Evolutionary conservation across 1,140 invertebrate species (phyloP).

Genomic region (Gonioctena quinquepunctata): DNA sequence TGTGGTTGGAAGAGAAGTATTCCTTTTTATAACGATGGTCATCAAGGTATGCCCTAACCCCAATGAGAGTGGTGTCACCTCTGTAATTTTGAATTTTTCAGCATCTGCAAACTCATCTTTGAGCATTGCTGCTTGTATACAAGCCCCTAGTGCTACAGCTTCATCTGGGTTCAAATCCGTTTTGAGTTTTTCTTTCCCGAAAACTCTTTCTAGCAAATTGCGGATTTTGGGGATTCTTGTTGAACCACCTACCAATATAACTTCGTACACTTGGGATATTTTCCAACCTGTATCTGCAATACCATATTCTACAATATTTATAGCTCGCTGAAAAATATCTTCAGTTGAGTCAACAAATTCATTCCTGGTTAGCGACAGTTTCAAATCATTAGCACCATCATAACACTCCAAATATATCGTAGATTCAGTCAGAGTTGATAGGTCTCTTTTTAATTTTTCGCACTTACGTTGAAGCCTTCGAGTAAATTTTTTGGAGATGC

Average conservation of each 20-base stretch:
- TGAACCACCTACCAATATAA: conserved; percentile 20
- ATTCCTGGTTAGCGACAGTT: neutral
- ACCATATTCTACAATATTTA: conserved; percentile 21
- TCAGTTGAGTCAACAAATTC: neutral
- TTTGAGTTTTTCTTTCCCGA: conserved; percentile 6
- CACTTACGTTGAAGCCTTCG: conserved; percentile 2
- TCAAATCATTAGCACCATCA: conserved; percentile 20
- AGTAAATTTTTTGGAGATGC: neutral
- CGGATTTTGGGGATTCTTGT: conserved; percentile 22
- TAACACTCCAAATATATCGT: neutral
- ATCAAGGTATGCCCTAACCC: conserved; percentile 16
- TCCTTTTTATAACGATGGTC: conserved; percentile 14
- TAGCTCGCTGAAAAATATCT: neutral
- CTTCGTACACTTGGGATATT: neutral
- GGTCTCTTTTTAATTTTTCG: neutral
- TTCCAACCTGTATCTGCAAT: conserved; percentile 18
- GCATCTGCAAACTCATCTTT: neutral
- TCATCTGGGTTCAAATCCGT: conserved; percentile 23
- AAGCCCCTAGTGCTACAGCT: conserved; percentile 34
- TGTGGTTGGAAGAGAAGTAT: neutral
- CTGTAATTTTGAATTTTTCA: neutral
- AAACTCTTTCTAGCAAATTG: neutral
- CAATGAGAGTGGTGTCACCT: conserved; percentile 17
- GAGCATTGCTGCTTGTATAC: conserved; percentile 23
- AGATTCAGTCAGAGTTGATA: neutral